phyloP scores from a whole-genome alignment of 2,888 invertebrate species.

The Ennomos quercinarius region DNA sequence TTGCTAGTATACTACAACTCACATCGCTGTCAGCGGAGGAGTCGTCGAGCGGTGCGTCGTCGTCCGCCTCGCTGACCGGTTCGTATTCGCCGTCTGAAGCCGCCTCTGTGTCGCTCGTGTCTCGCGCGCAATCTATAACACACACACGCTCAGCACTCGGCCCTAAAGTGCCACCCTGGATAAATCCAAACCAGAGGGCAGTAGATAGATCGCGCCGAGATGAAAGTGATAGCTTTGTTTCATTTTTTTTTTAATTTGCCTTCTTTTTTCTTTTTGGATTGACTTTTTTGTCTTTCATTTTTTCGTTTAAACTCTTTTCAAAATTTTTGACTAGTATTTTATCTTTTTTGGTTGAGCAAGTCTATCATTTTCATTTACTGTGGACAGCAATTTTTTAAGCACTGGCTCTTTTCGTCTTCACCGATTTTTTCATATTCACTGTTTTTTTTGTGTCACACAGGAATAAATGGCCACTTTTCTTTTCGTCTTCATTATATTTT shows the following conservation, averaged over 20 bases:
- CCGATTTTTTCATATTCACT: slow-evolving; percentile 26
- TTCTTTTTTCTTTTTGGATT: slow-evolving; percentile 2
- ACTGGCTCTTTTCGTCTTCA: slow-evolving; percentile 32
- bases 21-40: slow-evolving; percentile 85
- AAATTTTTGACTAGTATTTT: slow-evolving; percentile 31
- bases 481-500: slow-evolving; percentile 5
- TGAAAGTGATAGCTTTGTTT: slow-evolving; percentile 9
- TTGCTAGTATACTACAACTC: slow-evolving; percentile 24
- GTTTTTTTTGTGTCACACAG: slow-evolving; percentile 22
- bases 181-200: background rate
- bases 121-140: slow-evolving; percentile 83
- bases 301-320: slow-evolving; percentile 11
- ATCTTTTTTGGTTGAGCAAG: slow-evolving; percentile 21
- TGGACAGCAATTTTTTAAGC: slow-evolving; percentile 26
- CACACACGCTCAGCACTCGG: slow-evolving; percentile 46
- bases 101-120: slow-evolving; percentile 82
- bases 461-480: slow-evolving; percentile 5
- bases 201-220: background rate
- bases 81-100: slow-evolving; percentile 68
- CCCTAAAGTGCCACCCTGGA: slow-evolving; percentile 27
- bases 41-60: slow-evolving; percentile 63
- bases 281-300: background rate
- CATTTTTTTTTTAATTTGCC: background rate
- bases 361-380: slow-evolving; percentile 31
- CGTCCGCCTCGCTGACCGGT: slow-evolving; percentile 81